Evolutionary conservation across 2,113 vertebrate species (phyloP), one percentile per base, ranked within the genome.

Genomic region (Odontophorus gujanensis): DNA sequence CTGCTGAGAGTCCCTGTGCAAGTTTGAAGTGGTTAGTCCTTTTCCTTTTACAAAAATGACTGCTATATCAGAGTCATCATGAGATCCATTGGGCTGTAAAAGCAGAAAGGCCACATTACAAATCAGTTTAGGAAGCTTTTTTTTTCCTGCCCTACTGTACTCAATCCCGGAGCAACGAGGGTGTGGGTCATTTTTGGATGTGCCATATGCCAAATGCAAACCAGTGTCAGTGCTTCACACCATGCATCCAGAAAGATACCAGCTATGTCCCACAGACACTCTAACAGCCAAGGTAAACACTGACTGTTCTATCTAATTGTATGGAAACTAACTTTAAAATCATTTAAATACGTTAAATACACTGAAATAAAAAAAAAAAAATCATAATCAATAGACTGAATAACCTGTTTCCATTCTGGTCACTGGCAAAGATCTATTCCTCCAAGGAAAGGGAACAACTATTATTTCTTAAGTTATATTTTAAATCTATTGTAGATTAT

Each of bases 1-100:
- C 83, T 94, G 67, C 79, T 85, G 81, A 81, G 71, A 92, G 84
- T 80, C 75, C 76, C 81, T 95, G 96, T 75, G 78, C 79, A 63
- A 83, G 43, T 90, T 61, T 87, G 75, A 89, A 82, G 74, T 79
- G 45, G 47, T 94, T 82, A 85, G 47, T 87, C 81, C 24, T 74
- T 90, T 74, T 67, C 69, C 59, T 82, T 94, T 95, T 81, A 82
- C 48, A 50, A 88, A 88, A 62, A 16, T 18, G 42, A 38, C n/a
- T 16, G 6, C 36, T 79, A 5, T 11, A 72, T 51, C 43, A 73
- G 47, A 72, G 21, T 67, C 74, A 66, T 80, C 63, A 62, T 34
- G 83, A 82, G 73, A 77, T 21, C 67, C 76, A 45, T 0, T 58
- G 51, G 69, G 85, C 77, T 51, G 76, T 48, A 80, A 69, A 88